A percentile compares a stretch with the other conserved stretches of the same genome.
These are phyloP conservation scores for Sesia apiformis DNA, from an alignment of 2,888 invertebrate species.

Conservation along the genomic window DNA sequence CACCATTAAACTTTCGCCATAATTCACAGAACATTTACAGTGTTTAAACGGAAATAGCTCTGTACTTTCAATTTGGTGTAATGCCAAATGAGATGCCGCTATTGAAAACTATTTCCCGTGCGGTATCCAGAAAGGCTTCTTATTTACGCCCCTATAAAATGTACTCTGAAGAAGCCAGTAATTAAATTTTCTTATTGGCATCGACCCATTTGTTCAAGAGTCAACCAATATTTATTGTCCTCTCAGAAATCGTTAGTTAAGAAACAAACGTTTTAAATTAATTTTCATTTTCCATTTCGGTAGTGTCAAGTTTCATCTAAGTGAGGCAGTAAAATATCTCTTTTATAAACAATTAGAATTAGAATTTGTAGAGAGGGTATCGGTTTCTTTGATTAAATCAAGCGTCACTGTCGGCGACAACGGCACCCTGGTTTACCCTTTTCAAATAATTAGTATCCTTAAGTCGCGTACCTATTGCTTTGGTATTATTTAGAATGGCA, in stretches of 20 bases:
- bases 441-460: constrained; percentile 19
- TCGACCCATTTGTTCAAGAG: neutral
- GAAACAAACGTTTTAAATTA: too few relatives aligned
- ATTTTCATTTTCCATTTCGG: too few relatives aligned
- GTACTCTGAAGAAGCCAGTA: constrained; percentile 5
- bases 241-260: too few relatives aligned
- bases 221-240: neutral
- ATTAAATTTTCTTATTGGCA: constrained; percentile 6
- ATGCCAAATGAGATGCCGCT: constrained; percentile 28
- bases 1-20: neutral
- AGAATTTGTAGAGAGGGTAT: neutral
- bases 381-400: neutral
- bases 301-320: too few relatives aligned
- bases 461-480: constrained; percentile 13
- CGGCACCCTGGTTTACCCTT: neutral
- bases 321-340: too few relatives aligned
- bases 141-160: constrained; percentile 4
- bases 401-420: neutral
- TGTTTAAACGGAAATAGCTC: constrained; percentile 12
- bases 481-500: constrained; percentile 43
- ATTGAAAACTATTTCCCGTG: constrained; percentile 24
- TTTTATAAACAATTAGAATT: too few relatives aligned
- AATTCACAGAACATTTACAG: constrained; percentile 6
- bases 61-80: constrained; percentile 28
- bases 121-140: constrained; percentile 2